Evolutionary conservation across 1,140 invertebrate genomes (phyloP), one percentile per base, ranked within the genome.

Genomic region (Cherax destructor): DNA sequence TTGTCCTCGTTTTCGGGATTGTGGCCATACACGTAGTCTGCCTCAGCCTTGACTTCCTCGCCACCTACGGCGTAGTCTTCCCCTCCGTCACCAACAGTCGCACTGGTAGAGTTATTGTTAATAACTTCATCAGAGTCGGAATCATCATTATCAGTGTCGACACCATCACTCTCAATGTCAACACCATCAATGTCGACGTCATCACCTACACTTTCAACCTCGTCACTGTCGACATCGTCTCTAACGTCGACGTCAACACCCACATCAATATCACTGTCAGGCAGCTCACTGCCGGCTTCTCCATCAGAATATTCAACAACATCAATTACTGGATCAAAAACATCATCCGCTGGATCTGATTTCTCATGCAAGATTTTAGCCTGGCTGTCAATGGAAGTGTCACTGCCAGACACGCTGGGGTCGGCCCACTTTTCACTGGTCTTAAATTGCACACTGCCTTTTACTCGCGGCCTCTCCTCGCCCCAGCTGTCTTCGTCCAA

Each of bases 271-370:
- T 90, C 69, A 24, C 13, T 61, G 30, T 83, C 80, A 59, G 88
- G 72, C 49, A 69, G 21, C 18, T 80, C 83, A 79, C 16, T 79
- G 30, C 72, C 74, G 6, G 11, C 61, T 6, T 49, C 87, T 65
- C 47, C 61, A 89, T 89, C 72, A 52, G 65, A 24, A 74, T 89
- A 89, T 76, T 89, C 87, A 89, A 89, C 87, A 72, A 89, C 87
- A 74, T 89, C 87, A 83, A 89, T 76, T 76, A 89, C 79, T 41
- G 87, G 87, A 21, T 13, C 87, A 41, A 83, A 89, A 76, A 89
- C 87, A 81, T 89, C 77, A 13, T 78, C 74, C 30, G 74, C 52
- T 77, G 50, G n/a, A 4, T 52, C 76, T 87, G 50, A 61, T 79
- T n/a, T 18, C 50, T 16, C 24, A 77, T 86, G 41, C 84, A 74